Conservation (phyloP, 2,797 vertebrate genomes). For the Percopsis omiscomaycus region DNA sequence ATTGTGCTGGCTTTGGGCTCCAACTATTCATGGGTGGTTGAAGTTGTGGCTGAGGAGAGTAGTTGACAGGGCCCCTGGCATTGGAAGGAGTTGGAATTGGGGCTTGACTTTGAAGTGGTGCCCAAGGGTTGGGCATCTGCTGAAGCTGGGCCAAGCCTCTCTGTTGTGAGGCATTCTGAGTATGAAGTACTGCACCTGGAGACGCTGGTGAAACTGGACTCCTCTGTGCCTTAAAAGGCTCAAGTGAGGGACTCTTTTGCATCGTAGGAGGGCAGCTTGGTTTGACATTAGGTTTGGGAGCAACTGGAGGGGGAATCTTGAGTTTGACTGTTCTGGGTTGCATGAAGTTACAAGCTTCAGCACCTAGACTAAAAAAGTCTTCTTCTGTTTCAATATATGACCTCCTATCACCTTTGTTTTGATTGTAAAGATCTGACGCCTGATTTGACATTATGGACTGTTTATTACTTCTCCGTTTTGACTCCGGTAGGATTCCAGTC, state of each 20-base stretch:
- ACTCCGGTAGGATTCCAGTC: conserved; percentile 87
- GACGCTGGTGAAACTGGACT: conserved; percentile 64
- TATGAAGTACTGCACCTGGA: conserved; percentile 39
- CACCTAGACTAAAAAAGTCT: conserved; percentile 96
- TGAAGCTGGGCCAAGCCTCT: conserved; percentile 59
- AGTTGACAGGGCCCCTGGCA: conserved; percentile 53
- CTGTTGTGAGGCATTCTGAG: conserved; percentile 58
- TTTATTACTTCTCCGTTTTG: conserved; percentile 80
- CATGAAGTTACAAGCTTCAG: conserved; percentile 99
- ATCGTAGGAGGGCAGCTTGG: conserved; percentile 85
- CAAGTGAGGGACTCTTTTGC: conserved; percentile 67
- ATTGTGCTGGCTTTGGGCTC: conserved; percentile 66
- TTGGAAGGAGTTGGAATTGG: conserved; percentile 59
- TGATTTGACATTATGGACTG: conserved; percentile 79
- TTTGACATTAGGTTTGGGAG: conserved; percentile 89
- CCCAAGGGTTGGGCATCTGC: conserved; percentile 61
- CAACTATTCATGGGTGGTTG: conserved; percentile 64
- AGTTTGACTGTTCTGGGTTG: conserved; percentile 86
- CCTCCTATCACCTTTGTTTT: conserved; percentile 82
- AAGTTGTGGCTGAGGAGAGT: conserved; percentile 62
- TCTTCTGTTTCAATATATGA: conserved; percentile 91
- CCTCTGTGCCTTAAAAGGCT: conserved; percentile 68
- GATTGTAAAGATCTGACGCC: conserved; percentile 74
- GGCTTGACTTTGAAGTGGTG: conserved; percentile 59
- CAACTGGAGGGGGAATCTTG: conserved; percentile 93